A percentile compares a stretch with the other conserved stretches of the same genome.
phyloP scores from a whole-genome alignment of 2,888 invertebrate species.

The Dryadula phaetusa region DNA sequence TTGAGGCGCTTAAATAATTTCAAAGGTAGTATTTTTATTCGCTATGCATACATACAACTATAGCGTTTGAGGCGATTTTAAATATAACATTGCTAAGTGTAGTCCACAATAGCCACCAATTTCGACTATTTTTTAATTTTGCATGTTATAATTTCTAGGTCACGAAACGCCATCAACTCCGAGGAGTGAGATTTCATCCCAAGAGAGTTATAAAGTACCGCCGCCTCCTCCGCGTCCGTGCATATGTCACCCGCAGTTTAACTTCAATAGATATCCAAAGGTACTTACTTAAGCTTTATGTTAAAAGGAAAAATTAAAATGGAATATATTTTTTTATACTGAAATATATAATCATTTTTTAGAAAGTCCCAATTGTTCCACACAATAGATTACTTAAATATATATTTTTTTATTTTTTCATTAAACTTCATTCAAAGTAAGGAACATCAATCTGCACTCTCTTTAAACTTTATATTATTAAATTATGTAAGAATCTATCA shows the following conservation, averaged over 20 bases:
- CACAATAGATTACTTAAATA: too few species aligned
- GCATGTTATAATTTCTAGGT: conserved; percentile 53
- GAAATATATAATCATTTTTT: too few species aligned
- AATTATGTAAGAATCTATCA: too few species aligned
- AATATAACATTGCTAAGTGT: not conserved
- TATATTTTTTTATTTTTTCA: too few species aligned
- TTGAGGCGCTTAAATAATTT: conserved; percentile 67
- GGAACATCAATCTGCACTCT: too few species aligned
- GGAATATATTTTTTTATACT: too few species aligned
- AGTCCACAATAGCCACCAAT: not conserved
- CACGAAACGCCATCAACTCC: conserved; percentile 68
- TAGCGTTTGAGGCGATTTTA: too few species aligned
- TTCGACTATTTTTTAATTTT: not conserved
- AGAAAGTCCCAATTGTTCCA: too few species aligned
- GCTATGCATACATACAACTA: not conserved
- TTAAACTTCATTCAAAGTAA: too few species aligned
- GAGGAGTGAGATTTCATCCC: conserved; percentile 65
- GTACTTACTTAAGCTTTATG: conserved; percentile 57
- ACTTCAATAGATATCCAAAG: conserved; percentile 73
- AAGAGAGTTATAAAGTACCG: conserved; percentile 68
- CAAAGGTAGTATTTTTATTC: conserved; percentile 57
- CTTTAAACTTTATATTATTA: too few species aligned
- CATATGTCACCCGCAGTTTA: conserved; percentile 61
- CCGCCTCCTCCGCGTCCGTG: conserved; percentile 71
- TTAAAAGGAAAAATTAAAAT: not conserved